Percentiles rank a stretch among this genome's conserved stretches.
Conservation (phyloP, 92 coral and sea anemone genomes). For the Palythoa heliodiscus region DNA sequence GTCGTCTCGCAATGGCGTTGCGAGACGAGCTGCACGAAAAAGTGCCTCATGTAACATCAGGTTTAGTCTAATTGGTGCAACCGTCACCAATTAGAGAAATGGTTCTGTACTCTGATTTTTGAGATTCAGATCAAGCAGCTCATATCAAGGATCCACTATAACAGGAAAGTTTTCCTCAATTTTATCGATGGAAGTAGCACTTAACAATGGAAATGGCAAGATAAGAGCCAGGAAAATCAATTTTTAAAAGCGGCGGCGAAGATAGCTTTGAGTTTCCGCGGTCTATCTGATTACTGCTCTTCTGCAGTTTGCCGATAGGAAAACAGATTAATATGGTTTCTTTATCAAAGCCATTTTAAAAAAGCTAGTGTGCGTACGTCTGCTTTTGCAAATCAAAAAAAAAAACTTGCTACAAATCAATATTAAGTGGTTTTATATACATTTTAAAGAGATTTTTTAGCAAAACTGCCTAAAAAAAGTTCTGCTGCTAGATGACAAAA, state of each 20-base stretch:
- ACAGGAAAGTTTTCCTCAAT: neutral
- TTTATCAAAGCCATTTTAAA: neutral
- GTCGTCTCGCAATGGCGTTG: too few species aligned
- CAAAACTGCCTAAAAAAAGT: neutral
- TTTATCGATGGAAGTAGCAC: neutral
- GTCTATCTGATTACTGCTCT: neutral
- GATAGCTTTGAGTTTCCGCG: neutral
- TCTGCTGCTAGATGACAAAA: neutral
- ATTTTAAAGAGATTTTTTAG: neutral
- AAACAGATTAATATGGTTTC: neutral
- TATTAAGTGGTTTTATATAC: neutral
- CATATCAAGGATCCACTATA: neutral
- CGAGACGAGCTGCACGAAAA: too few species aligned
- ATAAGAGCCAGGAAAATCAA: neutral
- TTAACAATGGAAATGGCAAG: neutral
- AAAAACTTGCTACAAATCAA: neutral
- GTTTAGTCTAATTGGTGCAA: too few species aligned
- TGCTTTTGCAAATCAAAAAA: neutral
- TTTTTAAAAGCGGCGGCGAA: slow-evolving; percentile 13
- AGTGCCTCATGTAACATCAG: too few species aligned
- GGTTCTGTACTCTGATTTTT: too few species aligned
- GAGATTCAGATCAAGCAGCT: neutral
- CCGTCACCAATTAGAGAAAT: too few species aligned
- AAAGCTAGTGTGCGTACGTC: neutral
- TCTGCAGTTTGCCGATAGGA: slow-evolving; percentile 19